phyloP scores from a whole-genome alignment of 2,113 vertebrate species.

The Chunga burmeisteri region DNA sequence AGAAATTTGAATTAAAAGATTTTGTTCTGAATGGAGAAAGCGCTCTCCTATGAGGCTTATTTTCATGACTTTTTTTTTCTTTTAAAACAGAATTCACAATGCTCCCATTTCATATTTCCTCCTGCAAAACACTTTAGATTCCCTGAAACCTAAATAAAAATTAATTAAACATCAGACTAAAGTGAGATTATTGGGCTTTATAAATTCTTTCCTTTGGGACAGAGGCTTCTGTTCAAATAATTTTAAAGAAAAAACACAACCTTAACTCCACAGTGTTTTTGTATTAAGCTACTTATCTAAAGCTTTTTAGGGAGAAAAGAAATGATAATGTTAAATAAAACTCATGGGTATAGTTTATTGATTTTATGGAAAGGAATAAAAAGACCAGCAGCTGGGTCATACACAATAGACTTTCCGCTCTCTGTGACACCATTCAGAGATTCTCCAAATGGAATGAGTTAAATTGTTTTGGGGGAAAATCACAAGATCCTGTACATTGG shows the following conservation, averaged over 20 bases:
- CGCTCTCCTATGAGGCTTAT: neutral
- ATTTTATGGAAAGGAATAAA: neutral
- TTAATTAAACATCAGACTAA: conserved; percentile 28
- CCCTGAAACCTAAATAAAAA: conserved; percentile 43
- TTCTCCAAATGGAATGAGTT: neutral
- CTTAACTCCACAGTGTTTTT: neutral
- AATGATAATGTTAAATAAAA: neutral
- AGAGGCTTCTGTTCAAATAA: neutral
- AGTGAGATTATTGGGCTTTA: conserved; percentile 10
- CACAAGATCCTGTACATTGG: neutral
- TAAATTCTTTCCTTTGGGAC: neutral
- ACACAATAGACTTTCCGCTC: neutral
- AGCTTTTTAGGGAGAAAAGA: neutral
- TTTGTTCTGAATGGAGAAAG: neutral
- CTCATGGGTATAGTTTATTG: neutral
- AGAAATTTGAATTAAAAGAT: neutral
- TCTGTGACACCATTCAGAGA: neutral
- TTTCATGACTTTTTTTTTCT: neutral
- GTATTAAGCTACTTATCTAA: conserved; percentile 6
- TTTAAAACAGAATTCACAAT: conserved; percentile 2
- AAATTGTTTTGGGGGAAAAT: neutral
- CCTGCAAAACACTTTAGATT: neutral
- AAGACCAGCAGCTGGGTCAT: neutral
- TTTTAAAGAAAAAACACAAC: fast-evolving
- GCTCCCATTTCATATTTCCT: neutral